Evolutionary conservation across 2,797 vertebrate genomes (phyloP).

Genomic region (Lepilemur ruficaudatus): DNA sequence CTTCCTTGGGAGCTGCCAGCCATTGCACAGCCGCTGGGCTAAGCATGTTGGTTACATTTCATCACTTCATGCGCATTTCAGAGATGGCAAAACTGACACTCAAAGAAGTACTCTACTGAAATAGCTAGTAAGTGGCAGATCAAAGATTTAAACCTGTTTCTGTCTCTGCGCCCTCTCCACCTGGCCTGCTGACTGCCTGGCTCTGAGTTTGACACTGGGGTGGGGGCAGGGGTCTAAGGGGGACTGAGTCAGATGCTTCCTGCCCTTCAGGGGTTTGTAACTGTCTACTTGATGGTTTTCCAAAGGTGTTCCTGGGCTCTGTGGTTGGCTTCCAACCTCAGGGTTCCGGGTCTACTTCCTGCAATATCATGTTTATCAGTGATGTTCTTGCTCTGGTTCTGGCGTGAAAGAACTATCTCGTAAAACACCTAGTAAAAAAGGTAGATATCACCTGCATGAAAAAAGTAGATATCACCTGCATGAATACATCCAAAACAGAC

Average conservation of each 20-base stretch:
- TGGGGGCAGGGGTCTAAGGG: neutral
- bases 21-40: neutral
- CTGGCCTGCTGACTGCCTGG: neutral
- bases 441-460: neutral
- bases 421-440: constrained; percentile 38
- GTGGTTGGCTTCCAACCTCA: neutral
- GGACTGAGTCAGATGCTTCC: neutral
- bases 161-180: neutral
- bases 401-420: neutral
- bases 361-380: neutral
- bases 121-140: neutral
- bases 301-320: neutral
- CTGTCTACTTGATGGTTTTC: neutral
- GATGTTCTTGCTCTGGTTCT: neutral
- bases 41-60: neutral
- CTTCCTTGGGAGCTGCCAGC: neutral
- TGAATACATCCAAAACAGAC: neutral
- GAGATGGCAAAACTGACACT: neutral
- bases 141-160: neutral
- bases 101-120: neutral
- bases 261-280: neutral
- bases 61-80: constrained; percentile 1
- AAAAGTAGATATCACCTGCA: neutral
- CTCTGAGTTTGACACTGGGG: neutral
- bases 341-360: neutral